Percentiles rank a stretch among this genome's conserved stretches.
Evolutionary conservation across 2,888 invertebrate species (phyloP).

Genomic region (Papilio demoleus): DNA sequence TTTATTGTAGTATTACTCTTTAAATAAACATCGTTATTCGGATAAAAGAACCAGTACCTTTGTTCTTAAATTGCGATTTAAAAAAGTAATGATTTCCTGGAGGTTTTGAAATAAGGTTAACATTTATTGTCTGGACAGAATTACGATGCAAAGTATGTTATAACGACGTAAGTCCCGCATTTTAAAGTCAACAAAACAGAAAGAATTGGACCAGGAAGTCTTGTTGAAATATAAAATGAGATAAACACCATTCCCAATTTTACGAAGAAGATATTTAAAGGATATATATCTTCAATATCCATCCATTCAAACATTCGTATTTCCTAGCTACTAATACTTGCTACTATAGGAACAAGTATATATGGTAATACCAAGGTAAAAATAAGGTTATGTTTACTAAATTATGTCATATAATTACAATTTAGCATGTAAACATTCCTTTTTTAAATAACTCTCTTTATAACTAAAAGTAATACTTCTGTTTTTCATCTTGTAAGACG

Average conservation of each 20-base stretch:
- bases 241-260: neutral
- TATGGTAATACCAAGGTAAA: too few species aligned
- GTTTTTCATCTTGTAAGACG: neutral
- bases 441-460: too few species aligned
- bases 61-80: slow-evolving; percentile 9
- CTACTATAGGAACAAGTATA: too few species aligned
- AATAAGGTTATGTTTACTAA: slow-evolving; percentile 46
- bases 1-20: too few species aligned
- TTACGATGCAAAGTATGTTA: slow-evolving; percentile 8
- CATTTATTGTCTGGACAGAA: slow-evolving; percentile 3
- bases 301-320: too few species aligned
- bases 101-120: slow-evolving; percentile 9
- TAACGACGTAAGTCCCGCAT: slow-evolving; percentile 19
- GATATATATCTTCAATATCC: too few species aligned
- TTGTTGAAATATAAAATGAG: neutral
- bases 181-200: neutral
- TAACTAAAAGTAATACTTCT: neutral
- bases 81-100: slow-evolving; percentile 5
- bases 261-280: too few species aligned
- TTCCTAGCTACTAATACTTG: too few species aligned
- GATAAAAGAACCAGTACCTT: neutral
- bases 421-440: too few species aligned
- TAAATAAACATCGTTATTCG: too few species aligned
- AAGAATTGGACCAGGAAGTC: neutral
- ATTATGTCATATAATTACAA: slow-evolving; percentile 15